Evolutionary conservation across 35 echinoderm and acorn worm genomes (phyloP).

Genomic region (Heliocidaris erythrogramma): DNA sequence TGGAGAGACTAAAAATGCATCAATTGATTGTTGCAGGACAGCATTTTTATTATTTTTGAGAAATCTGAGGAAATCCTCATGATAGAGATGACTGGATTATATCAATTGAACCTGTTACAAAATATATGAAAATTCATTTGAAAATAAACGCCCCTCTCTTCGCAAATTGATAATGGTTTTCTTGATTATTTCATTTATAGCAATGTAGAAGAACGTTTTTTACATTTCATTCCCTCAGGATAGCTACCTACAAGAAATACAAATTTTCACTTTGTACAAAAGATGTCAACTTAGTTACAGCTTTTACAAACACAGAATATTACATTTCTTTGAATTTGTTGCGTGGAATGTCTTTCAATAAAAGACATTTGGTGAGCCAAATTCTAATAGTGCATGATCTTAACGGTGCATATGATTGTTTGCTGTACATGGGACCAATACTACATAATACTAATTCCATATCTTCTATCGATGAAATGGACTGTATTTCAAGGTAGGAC

Average conservation of each 20-base stretch:
- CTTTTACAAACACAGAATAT: background rate
- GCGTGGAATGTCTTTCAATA: constrained; percentile 7
- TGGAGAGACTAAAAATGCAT: background rate
- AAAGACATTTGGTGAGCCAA: background rate
- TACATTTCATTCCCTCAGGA: background rate
- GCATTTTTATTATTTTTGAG: background rate
- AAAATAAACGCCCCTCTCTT: background rate
- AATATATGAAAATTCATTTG: background rate
- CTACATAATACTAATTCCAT: background rate
- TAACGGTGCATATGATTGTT: background rate
- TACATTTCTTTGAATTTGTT: constrained; percentile 1
- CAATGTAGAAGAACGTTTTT: background rate
- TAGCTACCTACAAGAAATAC: background rate
- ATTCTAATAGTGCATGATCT: background rate
- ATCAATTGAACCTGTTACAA: background rate
- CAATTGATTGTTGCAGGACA: background rate
- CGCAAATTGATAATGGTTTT: background rate
- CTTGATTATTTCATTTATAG: background rate
- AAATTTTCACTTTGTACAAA: constrained; percentile 27
- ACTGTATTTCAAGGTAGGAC: background rate
- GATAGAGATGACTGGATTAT: background rate
- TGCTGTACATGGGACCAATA: background rate
- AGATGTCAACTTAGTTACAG: constrained; percentile 29
- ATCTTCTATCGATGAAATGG: background rate
- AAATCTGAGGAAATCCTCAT: background rate